These are phyloP conservation scores for Phortica variegata DNA, from an alignment of 1,140 invertebrate genomes.

Conservation along the genomic window DNA sequence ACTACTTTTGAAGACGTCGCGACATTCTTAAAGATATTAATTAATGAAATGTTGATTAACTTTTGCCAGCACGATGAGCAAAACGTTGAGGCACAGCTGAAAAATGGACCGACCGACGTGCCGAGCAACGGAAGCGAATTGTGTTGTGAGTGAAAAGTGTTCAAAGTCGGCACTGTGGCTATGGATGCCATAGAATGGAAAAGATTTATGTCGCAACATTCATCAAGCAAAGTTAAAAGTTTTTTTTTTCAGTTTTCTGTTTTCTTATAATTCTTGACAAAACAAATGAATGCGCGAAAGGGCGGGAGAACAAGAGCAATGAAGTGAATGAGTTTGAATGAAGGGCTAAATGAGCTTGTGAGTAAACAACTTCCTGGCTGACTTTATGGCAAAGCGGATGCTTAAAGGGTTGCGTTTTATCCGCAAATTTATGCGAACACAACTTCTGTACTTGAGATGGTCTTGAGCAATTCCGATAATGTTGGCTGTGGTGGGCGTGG, in stretches of 20 bases:
- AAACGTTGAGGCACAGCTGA: neutral
- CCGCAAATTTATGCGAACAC: constrained; percentile 50
- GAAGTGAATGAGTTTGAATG: no score
- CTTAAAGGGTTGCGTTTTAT: constrained; percentile 39
- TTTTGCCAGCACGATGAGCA: constrained; percentile 38
- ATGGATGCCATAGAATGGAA: no score
- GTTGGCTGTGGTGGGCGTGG: no score
- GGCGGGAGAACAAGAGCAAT: no score
- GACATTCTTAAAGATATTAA: constrained; percentile 55
- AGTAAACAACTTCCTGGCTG: constrained; percentile 36
- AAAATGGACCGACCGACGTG: neutral
- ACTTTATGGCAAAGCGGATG: constrained; percentile 10
- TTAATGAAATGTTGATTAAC: constrained; percentile 56
- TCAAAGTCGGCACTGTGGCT: constrained; percentile 11
- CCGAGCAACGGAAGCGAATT: constrained; percentile 10
- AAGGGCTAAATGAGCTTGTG: no score
- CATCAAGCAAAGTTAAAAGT: constrained; percentile 33
- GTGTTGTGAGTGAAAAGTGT: constrained; percentile 7
- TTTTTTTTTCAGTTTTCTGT: no score
- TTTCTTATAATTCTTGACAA: neutral
- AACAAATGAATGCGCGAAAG: constrained; percentile 14
- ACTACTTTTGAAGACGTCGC: constrained; percentile 2
- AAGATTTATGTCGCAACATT: constrained; percentile 52
- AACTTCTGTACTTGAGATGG: no score
- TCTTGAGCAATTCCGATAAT: no score